Conservation (phyloP, 1,140 invertebrate genomes). For the Zophobas morio region DNA sequence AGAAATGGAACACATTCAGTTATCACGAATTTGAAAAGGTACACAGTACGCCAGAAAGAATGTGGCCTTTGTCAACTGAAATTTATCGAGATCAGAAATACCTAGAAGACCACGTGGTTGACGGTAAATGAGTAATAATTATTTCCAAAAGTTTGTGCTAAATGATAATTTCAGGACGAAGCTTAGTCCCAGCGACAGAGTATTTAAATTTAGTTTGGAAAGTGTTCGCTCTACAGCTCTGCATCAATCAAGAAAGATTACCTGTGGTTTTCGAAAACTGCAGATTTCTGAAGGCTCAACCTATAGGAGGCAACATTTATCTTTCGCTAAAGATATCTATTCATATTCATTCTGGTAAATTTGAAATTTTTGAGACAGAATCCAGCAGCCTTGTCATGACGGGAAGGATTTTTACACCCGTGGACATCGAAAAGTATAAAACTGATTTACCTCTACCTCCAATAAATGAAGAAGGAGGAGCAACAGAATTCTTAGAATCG, state of each 20-base stretch:
- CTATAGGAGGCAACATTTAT: conserved; percentile 81
- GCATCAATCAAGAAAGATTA: conserved; percentile 76
- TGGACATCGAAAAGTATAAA: not conserved
- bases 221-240: conserved; percentile 83
- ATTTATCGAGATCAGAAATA: conserved; percentile 69
- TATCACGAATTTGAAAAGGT: not conserved
- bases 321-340: conserved; percentile 85
- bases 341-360: conserved; percentile 84
- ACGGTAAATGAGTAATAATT: conserved; percentile 70
- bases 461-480: not conserved
- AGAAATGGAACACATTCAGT: conserved; percentile 62
- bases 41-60: too few species aligned
- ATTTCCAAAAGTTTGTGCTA: conserved; percentile 22
- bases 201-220: conserved; percentile 83
- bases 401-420: conserved; percentile 1
- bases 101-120: conserved; percentile 88
- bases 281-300: conserved; percentile 82
- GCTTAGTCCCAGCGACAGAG: conserved; percentile 83
- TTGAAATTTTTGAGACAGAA: conserved; percentile 73
- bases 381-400: conserved; percentile 13
- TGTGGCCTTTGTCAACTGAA: too few species aligned
- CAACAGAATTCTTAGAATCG: conserved; percentile 48
- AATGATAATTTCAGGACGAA: conserved; percentile 74
- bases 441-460: not conserved
- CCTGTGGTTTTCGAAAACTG: conserved; percentile 91